Percentiles rank a stretch among this genome's conserved stretches.
Evolutionary conservation across 2,797 vertebrate species (phyloP).

Genomic region (Coreius guichenoti): DNA sequence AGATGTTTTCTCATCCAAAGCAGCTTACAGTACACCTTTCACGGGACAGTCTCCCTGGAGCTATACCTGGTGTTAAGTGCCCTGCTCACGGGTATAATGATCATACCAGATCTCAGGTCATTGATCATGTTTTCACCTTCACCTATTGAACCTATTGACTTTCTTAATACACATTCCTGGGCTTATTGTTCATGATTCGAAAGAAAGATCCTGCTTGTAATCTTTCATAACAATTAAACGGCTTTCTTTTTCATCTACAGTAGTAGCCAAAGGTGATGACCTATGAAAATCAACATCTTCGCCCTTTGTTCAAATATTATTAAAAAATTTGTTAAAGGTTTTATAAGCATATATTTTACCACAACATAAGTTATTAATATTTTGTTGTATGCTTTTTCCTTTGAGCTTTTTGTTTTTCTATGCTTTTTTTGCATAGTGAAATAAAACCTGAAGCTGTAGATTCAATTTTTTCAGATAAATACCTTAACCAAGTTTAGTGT

Average conservation of each 20-base stretch:
- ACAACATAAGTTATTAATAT: background rate
- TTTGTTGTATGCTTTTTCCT: background rate
- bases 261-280: background rate
- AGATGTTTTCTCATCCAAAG: slow-evolving; percentile 43
- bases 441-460: background rate
- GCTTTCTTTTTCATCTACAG: background rate
- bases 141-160: background rate
- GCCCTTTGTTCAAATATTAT: background rate
- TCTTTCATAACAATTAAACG: background rate
- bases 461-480: background rate
- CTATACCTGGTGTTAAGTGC: slow-evolving; percentile 3
- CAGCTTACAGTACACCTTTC: slow-evolving; percentile 41
- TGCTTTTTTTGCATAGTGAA: too few relatives aligned
- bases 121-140: slow-evolving; percentile 25
- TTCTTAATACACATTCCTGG: background rate
- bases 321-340: background rate
- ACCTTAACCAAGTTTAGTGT: background rate
- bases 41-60: slow-evolving; percentile 11
- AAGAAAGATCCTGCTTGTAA: background rate
- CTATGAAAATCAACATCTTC: background rate
- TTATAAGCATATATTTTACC: background rate
- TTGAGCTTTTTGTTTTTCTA: background rate
- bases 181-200: background rate
- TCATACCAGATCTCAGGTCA: background rate
- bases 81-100: background rate